Base-by-base conservation (phyloP, 2,888 invertebrate genomes). In the Drosophila austrosaltans region DNA sequence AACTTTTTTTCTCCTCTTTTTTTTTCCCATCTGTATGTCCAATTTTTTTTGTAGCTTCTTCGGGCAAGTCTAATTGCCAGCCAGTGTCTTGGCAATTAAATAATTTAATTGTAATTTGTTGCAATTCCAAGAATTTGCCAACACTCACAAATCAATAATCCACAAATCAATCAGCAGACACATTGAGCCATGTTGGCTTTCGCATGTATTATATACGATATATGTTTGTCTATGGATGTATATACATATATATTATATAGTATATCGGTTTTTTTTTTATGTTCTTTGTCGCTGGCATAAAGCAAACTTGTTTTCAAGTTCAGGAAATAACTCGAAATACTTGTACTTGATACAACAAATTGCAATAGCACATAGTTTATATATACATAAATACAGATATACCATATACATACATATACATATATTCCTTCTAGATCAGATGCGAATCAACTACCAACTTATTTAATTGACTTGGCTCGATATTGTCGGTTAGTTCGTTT, bases 231-330 rank as follows among this genome's bases (percentile, higher is more conserved):
- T 44, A 20, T 42, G 44, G 7, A 44, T 16, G 2, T 10, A 48
- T 22, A 10, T 48, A 44, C 3, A 16, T 22, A 20, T 10, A 36
- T 36, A 36, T 8, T 36, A 36, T 36, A 8, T 48, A 48, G 40
- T 48, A 48, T 48, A 10, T 58, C 36, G 36, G 57, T 48, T 44
- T 59, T 53, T 53, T 48, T 36, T 63, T 53, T 53, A 59, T 66
- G 72, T 72, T 48, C 72, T 72, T 56, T 22, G 44, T 61, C 61
- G 61, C 53, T 32, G 36, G 6, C 32, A 22, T 32, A 20, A 39
- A 3, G 59, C 40, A 77, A 85, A 85, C 84, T 69, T 62, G 84
- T 85, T 85, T 73, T 85, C 83, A 87, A 87, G 87, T 85, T 85
- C 84, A 85, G 84, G 84, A 85, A 85, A 83, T 87, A 76, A 59